Evolutionary conservation across 1,140 invertebrate species (phyloP).

Genomic region (Homarus americanus): DNA sequence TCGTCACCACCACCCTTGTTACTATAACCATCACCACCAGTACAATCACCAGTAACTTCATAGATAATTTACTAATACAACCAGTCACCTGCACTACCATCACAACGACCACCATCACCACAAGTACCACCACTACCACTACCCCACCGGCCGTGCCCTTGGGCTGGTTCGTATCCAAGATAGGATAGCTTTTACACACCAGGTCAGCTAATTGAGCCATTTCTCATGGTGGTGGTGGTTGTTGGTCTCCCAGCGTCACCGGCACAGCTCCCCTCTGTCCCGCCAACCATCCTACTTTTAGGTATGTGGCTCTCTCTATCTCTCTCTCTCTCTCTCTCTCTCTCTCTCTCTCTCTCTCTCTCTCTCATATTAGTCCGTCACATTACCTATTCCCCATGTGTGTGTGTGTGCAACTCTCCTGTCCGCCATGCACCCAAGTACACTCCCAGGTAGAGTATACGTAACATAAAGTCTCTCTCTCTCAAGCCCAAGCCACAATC

Average conservation of each 20-base stretch:
- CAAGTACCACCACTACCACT: neutral
- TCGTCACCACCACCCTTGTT: conserved; percentile 4
- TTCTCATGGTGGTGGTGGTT: conserved; percentile 10
- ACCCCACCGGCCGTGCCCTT: neutral
- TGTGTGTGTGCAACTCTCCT: no score
- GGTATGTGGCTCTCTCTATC: neutral
- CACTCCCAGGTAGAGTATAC: no score
- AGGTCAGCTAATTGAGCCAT: conserved; percentile 30
- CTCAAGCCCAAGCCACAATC: no score
- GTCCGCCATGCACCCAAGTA: no score
- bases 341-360: neutral
- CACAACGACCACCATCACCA: neutral
- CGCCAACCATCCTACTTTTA: no score
- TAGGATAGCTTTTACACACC: conserved; percentile 30
- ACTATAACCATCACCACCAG: neutral
- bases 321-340: conserved; percentile 28
- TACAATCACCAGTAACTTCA: neutral
- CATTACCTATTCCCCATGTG: neutral
- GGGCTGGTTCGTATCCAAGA: conserved; percentile 12
- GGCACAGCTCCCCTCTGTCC: neutral
- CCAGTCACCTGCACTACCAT: neutral
- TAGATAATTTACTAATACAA: neutral
- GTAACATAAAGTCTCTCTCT: no score
- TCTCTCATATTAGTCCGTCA: neutral
- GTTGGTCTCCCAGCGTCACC: neutral